Evolutionary conservation across 2,113 vertebrate species (phyloP), one percentile per base, ranked within the genome.

Genomic region (Myxocyprinus asiaticus): DNA sequence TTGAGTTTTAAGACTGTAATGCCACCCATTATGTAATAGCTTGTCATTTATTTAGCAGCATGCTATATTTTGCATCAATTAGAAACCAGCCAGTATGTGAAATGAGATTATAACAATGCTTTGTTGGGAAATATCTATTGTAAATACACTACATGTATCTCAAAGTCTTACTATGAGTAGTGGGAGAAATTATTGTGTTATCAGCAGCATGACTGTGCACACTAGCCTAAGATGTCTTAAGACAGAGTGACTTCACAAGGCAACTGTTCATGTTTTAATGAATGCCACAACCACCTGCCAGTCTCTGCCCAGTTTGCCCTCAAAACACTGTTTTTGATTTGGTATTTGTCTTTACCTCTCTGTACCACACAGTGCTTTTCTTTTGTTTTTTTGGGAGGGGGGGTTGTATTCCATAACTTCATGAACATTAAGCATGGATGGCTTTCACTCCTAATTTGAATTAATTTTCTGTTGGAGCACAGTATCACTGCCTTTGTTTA

Each of bases 201-300:
- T 68, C 63, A 12, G 11, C 58, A 9, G 56, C 47, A 8, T 78
- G 67, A 55, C 9, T 77, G 59, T 77, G 68, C 69, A 78, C 61
- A 67, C n/a, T 62, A 74, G 59, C 10, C 71, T 71, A 63, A 71
- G 79, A 74, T 50, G 79, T 62, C 55, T 62, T 74, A 61, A 42
- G 5, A 50, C 0, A n/a, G n/a, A 67, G 7, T 76, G 15, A 66
- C 50, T 43, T 53, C 74, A 66, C 14, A 71, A 83, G 70, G 79
- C 67, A 67, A 76, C 17, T 84, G 69, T 84, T 84, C 83, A 84
- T 84, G 83, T 84, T 84, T 84, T 84, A 84, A 82, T 84, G 80
- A 84, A 84, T 76, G 47, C 50, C 47, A 9, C 51, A 71, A 43
- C 11, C 59, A 76, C 6, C 56, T 83, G 81, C 77, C 63, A 51